Evolutionary conservation across 2,797 vertebrate species (phyloP).

Genomic region (Leuciscus waleckii): DNA sequence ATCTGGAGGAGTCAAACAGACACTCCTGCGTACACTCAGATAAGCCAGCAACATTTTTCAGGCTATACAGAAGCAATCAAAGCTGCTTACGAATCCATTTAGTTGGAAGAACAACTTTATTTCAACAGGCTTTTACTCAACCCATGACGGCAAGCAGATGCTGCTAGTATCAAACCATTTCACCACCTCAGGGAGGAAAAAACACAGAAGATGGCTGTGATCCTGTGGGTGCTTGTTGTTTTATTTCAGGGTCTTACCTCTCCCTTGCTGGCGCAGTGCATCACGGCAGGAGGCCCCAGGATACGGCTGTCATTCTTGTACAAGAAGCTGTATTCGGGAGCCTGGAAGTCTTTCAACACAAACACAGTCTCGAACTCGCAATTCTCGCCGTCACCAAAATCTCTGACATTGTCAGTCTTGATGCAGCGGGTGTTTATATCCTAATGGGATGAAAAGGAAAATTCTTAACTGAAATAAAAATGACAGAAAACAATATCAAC

Average conservation of each 20-base stretch:
- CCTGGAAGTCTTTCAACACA: conserved; percentile 87
- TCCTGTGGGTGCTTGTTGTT: conserved; percentile 4
- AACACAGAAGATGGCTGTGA: not conserved
- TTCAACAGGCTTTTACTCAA: conserved; percentile 14
- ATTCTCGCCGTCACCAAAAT: conserved; percentile 85
- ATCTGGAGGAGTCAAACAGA: conserved; percentile 40
- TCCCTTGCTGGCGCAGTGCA: conserved; percentile 85
- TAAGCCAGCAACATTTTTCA: conserved; percentile 53
- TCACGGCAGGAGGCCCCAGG: conserved; percentile 89
- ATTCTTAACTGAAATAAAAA: not conserved
- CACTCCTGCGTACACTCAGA: conserved; percentile 49
- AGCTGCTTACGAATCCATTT: conserved; percentile 58
- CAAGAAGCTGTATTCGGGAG: conserved; percentile 83
- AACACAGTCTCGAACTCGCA: conserved; percentile 91
- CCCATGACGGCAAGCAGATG: conserved; percentile 10
- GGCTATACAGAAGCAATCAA: conserved; percentile 52
- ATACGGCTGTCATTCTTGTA: conserved; percentile 90
- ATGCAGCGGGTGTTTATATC: conserved; percentile 87
- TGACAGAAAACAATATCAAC: not conserved
- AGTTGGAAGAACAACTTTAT: conserved; percentile 41
- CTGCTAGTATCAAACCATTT: conserved; percentile 42
- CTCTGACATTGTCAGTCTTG: conserved; percentile 82
- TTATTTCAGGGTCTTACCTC: conserved; percentile 78
- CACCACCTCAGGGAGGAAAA: not conserved
- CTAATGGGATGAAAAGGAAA: conserved; percentile 70